Evolutionary conservation across 2,113 vertebrate species (phyloP), one percentile per base, ranked within the genome.

Genomic region (Trinectes maculatus): DNA sequence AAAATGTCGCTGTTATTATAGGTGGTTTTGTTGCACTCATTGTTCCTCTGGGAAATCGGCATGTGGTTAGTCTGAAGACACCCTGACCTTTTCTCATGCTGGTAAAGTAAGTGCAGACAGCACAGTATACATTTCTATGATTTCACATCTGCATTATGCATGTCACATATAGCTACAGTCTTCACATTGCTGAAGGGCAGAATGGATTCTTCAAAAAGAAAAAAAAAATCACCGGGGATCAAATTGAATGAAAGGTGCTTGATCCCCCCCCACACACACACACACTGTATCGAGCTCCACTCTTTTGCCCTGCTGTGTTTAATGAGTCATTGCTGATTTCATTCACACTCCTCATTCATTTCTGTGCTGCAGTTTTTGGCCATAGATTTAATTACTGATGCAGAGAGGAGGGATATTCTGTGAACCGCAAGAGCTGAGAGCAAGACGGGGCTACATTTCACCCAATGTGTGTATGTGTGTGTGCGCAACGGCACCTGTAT

Each of bases 381-480:
- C 26, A 1, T 22, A 88, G 86, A 90, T 91, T 90, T 89, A 87
- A 91, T 90, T 87, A 89, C 89, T 91, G 84, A 91, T 90, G 84
- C 6, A 62, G 77, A 75, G 46, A 16, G 39, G 51, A 63, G 67
- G 75, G 65, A 64, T 83, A 71, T 84, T 87, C 62, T 79, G 72
- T 29, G 71, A 74, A 62, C 54, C 22, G 21, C 52, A 46, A n/a
- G 77, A 76, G 51, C 57, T 36, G 48, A 56, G 69, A 46, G 59
- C 42, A 29, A 78, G 48, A 53, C 19, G 47, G 34, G 46, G 59
- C 55, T 39, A 34, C 78, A 75, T 46, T 71, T 71, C 67, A 40
- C 43, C n/a, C 8, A 15, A 46, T 72, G 31, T 61, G 37, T 53
- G 43, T 53, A 25, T 34, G 25, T 59, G 28, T 24, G 49, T 36